Evolutionary conservation across 37 sponge, comb jelly and placozoan genomes (phyloP), one percentile per base, ranked within the genome.

Genomic region (Corticium candelabrum): DNA sequence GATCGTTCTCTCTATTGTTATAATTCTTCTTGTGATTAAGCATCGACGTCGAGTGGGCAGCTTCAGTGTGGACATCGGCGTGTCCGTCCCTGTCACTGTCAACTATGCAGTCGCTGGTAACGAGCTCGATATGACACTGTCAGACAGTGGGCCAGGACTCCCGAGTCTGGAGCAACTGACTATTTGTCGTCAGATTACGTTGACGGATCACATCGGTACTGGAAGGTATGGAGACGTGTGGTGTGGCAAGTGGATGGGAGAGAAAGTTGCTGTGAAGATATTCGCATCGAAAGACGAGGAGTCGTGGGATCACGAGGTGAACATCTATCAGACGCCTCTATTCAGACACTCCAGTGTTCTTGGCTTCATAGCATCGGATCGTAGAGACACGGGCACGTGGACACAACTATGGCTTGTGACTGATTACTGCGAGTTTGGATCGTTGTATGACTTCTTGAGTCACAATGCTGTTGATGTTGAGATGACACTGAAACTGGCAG

Each of bases 331-430:
- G 36, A 70, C 73, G 73, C 35, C 73, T 7, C 5, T 4, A 32
- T 79, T 95, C 33, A 76, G 87, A 3, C 96, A 95, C 75, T 81
- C 82, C 2, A 95, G 92, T 79, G 76, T 94, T 1, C 83, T 86
- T 35, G 70, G 89, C 3, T 91, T 91, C 79, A 86, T 88, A 1
- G 89, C 86, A 15, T 85, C 90, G 34, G 94, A 93, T 73, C 90
- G 74, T 50, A 85, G 81, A 30, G 92, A 91, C 79, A 76, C 76
- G 2, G 88, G 85, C 21, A 70, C 80, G 1, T 85, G 84, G 35
- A 92, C 81, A 0, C 86, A 95, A 74, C 72, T 90, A 1, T 95
- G 96, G 96, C 84, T 95, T 35, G 90, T 95, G 3, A 89, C 87
- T 4, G 93, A 95, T 43, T 89, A 57, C 62, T 87, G 88, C 50